Base-by-base conservation (phyloP, 2,797 vertebrate genomes). In the Cuniculus paca region DNA sequence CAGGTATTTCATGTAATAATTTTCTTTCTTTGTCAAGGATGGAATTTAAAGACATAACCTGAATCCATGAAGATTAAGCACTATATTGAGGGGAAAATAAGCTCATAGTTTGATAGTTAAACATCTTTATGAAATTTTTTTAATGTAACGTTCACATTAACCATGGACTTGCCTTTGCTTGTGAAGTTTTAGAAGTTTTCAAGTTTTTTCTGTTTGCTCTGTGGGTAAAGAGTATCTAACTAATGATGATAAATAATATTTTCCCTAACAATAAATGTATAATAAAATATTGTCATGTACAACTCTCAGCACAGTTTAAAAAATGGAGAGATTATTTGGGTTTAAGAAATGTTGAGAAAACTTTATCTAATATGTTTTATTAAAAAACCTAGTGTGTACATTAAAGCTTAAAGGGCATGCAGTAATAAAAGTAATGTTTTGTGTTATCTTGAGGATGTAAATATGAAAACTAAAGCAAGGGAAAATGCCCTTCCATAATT, bases 141-240 rank as follows among this genome's bases (percentile, higher is more conserved):
- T 54, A 4, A 45, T 74, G 26, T 48, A 14, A 28, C 42, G 24
- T 28, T 28, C 48, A 74, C 11, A 45, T 70, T 87, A 91, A 63
- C 3, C 6, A 28, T 58, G 11, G 6, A 48, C 6, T 90, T 65
- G 4, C 17, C 8, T 88, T 75, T 90, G 13, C 11, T 70, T 88
- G 13, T 74, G 14, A 86, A 36, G 26, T 28, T 75, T 88, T 50
- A 42, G 48, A 34, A n/a, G 8, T 86, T 75, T 89, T 81, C 22
- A 88, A 0, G 12, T 56, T 96, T 89, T n/a, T 54, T 83, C 56
- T 50, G 28, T 75, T 93, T 96, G 17, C 22, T 94, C 11, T 78
- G 6, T 80, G 60, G n/a, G 1, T 86, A 4, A 93, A 82, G 17
- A 1, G 8, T 17, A 77, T 56, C 9, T 81, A 93, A 81, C 81